Evolutionary conservation across 1,140 invertebrate species (phyloP).

Genomic region (Grapholita molesta): DNA sequence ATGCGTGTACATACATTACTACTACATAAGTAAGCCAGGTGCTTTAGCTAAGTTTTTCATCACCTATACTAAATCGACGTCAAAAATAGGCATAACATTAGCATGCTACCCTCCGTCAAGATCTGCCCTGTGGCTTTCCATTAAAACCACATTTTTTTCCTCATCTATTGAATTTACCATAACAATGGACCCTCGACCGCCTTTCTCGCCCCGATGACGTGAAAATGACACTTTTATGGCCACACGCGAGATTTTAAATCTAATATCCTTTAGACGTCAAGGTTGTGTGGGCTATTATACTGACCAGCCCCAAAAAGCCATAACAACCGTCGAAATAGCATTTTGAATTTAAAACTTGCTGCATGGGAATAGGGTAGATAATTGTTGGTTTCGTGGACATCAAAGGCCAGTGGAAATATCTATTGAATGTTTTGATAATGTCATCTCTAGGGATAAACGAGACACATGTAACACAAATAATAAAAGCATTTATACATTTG

Average conservation of each 20-base stretch:
- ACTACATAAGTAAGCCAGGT: too few relatives aligned
- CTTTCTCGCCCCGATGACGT: constrained; percentile 1
- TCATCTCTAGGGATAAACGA: too few relatives aligned
- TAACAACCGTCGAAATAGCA: too few relatives aligned
- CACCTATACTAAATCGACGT: background rate
- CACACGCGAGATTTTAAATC: background rate
- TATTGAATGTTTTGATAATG: too few relatives aligned
- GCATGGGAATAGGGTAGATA: too few relatives aligned
- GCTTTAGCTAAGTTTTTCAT: too few relatives aligned
- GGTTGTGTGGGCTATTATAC: background rate
- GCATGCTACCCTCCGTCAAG: background rate
- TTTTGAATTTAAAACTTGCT: background rate
- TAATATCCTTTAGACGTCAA: background rate
- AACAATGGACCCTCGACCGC: background rate
- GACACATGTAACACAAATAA: too few relatives aligned
- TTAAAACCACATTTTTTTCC: background rate
- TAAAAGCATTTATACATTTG: too few relatives aligned
- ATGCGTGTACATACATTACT: too few relatives aligned
- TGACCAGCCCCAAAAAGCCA: too few relatives aligned
- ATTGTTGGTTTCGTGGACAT: too few relatives aligned
- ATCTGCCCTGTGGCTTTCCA: background rate
- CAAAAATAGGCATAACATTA: background rate
- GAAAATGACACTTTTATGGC: constrained; percentile 13
- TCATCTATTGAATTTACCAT: constrained; percentile 14
- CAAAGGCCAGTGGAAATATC: too few relatives aligned